A percentile compares a stretch with the other conserved stretches of the same genome.
phyloP scores from a whole-genome alignment of 2,888 invertebrate genomes.

The Papilio protenor region DNA sequence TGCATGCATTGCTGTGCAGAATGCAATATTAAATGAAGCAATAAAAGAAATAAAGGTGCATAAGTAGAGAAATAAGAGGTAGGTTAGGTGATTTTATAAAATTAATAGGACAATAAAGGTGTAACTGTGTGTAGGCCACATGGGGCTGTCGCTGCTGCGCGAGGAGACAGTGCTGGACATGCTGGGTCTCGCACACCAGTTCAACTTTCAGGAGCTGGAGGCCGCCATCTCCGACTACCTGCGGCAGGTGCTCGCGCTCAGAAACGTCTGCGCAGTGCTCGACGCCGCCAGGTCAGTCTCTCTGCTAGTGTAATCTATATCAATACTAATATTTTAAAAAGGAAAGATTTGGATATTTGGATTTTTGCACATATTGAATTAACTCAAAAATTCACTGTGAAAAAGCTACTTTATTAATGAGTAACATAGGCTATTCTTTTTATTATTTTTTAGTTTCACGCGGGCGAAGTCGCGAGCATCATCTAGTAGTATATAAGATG shows the following conservation, averaged over 20 bases:
- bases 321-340: too few species aligned
- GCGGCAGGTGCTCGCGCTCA: constrained; percentile 92
- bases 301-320: not conserved
- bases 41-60: too few species aligned
- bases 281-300: constrained; percentile 90
- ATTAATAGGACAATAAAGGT: not conserved
- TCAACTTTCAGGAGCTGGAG: constrained; percentile 96
- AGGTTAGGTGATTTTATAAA: not conserved
- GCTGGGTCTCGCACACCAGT: constrained; percentile 96
- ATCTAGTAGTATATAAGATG: too few species aligned
- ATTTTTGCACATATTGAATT: too few species aligned
- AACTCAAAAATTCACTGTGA: too few species aligned
- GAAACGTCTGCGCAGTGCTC: constrained; percentile 97
- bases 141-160: constrained; percentile 58
- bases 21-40: too few species aligned
- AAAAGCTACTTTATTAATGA: too few species aligned
- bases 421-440: too few species aligned
- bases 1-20: not conserved
- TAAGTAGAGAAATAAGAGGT: too few species aligned
- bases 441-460: too few species aligned
- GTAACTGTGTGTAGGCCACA: constrained; percentile 5
- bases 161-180: constrained; percentile 89
- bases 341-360: not conserved
- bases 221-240: constrained; percentile 96
- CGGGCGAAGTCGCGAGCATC: too few species aligned